Conservation (phyloP, 2,113 vertebrate species). For the Mastomys natalensis region DNA sequence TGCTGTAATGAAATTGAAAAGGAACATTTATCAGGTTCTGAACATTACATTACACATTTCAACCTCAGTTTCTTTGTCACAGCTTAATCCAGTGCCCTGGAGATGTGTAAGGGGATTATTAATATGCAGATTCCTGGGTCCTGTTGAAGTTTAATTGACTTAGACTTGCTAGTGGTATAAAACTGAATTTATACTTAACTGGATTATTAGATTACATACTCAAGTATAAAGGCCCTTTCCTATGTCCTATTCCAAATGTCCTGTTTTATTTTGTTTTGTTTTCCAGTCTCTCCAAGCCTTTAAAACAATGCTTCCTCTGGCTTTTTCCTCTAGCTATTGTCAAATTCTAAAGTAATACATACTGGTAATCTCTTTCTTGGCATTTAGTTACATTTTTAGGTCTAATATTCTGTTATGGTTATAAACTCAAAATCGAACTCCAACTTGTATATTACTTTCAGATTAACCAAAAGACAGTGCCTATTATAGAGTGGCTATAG, state of each 20-base stretch:
- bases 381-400: slow-evolving; percentile 24
- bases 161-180: not conserved
- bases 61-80: not conserved
- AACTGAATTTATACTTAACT: not conserved
- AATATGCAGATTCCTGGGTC: not conserved
- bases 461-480: not conserved
- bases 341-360: not conserved
- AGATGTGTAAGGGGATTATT: not conserved
- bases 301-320: not conserved
- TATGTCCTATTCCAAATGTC: not conserved
- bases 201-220: not conserved
- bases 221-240: not conserved
- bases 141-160: not conserved
- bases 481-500: not conserved
- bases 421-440: slow-evolving; percentile 49
- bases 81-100: not conserved
- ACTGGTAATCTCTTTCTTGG: not conserved
- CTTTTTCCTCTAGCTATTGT: not conserved
- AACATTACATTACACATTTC: not conserved
- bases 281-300: not conserved
- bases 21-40: not conserved
- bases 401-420: slow-evolving; percentile 7
- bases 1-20: not conserved
- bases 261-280: not conserved
- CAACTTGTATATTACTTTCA: not conserved